These are phyloP conservation scores for Steinernema feltiae DNA, from an alignment of 1,140 invertebrate genomes.

Conservation along the genomic window DNA sequence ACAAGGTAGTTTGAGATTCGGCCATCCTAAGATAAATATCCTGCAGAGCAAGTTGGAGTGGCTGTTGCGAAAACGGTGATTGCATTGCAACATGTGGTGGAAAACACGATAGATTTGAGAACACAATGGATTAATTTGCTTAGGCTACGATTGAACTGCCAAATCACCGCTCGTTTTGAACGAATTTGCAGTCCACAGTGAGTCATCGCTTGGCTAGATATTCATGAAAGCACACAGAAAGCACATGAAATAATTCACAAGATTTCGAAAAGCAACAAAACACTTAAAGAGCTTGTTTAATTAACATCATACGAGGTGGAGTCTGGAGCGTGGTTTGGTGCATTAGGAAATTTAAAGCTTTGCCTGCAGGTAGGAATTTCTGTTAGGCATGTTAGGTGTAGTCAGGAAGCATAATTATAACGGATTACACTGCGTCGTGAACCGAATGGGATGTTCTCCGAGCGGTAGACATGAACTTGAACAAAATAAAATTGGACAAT, in stretches of 20 bases:
- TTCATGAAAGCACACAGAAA: neutral
- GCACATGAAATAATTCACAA: neutral
- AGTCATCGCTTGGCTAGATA: neutral
- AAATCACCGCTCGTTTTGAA: too few species aligned
- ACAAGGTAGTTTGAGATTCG: neutral
- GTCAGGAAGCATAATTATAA: neutral
- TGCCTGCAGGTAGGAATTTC: too few species aligned
- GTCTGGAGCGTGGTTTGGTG: neutral
- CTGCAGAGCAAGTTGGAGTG: too few species aligned
- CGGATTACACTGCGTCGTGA: neutral
- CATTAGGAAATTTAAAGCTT: neutral
- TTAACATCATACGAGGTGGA: neutral
- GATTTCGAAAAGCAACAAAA: neutral
- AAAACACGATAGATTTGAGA: too few species aligned
- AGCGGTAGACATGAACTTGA: neutral
- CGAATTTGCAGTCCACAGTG: too few species aligned
- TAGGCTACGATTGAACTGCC: too few species aligned
- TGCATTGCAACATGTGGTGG: too few species aligned
- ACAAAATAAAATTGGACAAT: neutral
- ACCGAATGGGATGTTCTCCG: neutral
- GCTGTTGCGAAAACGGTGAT: too few species aligned
- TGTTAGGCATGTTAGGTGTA: too few species aligned
- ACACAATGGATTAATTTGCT: too few species aligned
- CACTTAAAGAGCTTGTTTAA: neutral
- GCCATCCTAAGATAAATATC: neutral